Evolutionary conservation across 2,888 invertebrate species (phyloP), one percentile per base, ranked within the genome.

Genomic region (Hemithea aestivaria): DNA sequence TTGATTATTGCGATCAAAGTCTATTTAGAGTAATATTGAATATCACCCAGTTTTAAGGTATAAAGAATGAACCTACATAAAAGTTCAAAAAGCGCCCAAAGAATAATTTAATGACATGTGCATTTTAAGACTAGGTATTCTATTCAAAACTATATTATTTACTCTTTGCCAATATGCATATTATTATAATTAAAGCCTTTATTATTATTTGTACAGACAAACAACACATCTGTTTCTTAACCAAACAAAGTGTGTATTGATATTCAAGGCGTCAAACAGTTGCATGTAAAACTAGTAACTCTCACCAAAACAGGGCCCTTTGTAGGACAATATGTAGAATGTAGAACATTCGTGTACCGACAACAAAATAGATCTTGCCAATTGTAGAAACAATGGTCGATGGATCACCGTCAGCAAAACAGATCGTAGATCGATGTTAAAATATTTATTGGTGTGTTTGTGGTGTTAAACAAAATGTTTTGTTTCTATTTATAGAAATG

Each of bases 321-420:
- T 28, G 47, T 33, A 41, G 9, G 21, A 31, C 29, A 45, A 40
- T 31, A 38, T 34, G 45, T 28, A 38, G 37, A 40, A 38, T 34
- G 45, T 28, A 38, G 37, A 40, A 25, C 33, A 29, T 27, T 10
- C 9, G 45, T 45, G 24, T 43, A 2, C 57, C 46, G 47, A 59
- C 55, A 58, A 64, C 58, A 62, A 56, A 62, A 41, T 51, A 47
- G 56, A 9, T 11, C 22, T 63, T 55, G 62, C 56, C 60, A 58
- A 60, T 63, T 64, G 56, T 47, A 62, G 58, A 25, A 12, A 67
- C 66, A 69, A 69, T 69, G 57, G 57, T 38, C 66, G 27, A 68
- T 68, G 57, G 55, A 63, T 69, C 68, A 66, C 61, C 58, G 63
- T 64, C 66, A 59, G 41, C 41, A 46, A 28, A 37, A 47, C 48